Conservation (phyloP, 2,113 vertebrate genomes). For the Strix aluco region DNA sequence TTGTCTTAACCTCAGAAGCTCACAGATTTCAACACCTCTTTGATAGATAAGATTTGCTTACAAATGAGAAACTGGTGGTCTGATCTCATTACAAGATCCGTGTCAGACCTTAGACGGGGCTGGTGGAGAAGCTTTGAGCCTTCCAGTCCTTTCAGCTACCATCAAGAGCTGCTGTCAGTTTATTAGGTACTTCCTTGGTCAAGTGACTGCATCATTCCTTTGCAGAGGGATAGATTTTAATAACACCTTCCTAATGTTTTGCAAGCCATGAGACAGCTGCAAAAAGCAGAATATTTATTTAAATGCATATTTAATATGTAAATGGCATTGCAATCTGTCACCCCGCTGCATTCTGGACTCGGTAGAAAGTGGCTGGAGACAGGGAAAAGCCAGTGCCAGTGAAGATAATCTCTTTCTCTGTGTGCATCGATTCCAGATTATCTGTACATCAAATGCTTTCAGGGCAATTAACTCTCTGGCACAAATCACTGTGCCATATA, state of each 20-base stretch:
- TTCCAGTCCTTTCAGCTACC: background rate
- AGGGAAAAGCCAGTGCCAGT: background rate
- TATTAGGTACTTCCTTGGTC: background rate
- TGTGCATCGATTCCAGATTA: background rate
- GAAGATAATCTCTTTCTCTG: background rate
- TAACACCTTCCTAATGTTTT: background rate
- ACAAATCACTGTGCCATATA: background rate
- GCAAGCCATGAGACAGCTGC: background rate
- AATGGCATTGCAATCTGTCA: background rate
- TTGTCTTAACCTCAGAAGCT: background rate
- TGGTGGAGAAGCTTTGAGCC: background rate
- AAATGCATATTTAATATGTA: background rate
- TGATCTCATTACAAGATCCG: background rate
- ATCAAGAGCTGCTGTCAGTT: background rate
- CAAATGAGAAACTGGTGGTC: background rate
- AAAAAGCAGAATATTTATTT: background rate
- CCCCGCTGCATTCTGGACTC: background rate
- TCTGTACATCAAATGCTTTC: background rate
- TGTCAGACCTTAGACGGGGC: background rate
- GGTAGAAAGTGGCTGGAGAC: background rate
- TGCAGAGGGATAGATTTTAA: background rate
- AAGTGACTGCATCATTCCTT: background rate
- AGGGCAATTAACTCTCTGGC: background rate
- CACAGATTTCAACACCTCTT: background rate
- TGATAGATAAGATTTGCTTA: background rate